Evolutionary conservation across 2,797 vertebrate species (phyloP), one percentile per base, ranked within the genome.

Genomic region (Tapera naevia): DNA sequence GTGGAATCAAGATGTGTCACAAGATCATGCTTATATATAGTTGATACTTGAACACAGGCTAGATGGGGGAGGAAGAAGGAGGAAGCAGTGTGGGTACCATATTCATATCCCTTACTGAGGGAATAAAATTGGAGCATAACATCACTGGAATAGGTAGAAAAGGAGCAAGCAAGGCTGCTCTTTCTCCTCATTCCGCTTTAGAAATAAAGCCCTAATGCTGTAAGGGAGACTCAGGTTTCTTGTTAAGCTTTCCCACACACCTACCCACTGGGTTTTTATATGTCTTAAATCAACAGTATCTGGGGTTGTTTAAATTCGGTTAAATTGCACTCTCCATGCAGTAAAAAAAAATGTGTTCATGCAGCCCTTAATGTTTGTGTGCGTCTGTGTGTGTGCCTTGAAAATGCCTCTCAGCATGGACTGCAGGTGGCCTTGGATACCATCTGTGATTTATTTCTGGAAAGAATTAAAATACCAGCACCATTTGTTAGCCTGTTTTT

Each of bases 361-460:
- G 67, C 17, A 78, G 78, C 37, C 80, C 88, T 96, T 94, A 94
- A 25, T 94, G 66, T 88, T 32, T 53, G n/a, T 89, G 51, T 60
- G 33, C 60, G 32, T 81, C 66, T 91, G 11, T 71, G 67, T 91
- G 83, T 84, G 74, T 61, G 81, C 87, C 94, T 96, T 95, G 72
- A 92, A 94, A 96, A 96, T 94, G 73, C 82, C 88, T 97, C 95
- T 96, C 85, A 95, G 91, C 6, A 0, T 92, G 74, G 91, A 95
- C 93, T 91, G 93, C 91, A 96, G 96, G 96, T 96, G 96, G 96
- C 91, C 96, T 92, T 94, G 95, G 82, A 93, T 94, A 96, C 95
- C 97, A 96, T 97, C 95, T 96, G 95, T 94, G 93, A 89, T 96
- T 95, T 96, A 95, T 97, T 97, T 97, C 95, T 96, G 92, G 91